These are phyloP conservation scores for Nixonia krombeini DNA, from an alignment of 1,140 invertebrate species.

Conservation along the genomic window DNA sequence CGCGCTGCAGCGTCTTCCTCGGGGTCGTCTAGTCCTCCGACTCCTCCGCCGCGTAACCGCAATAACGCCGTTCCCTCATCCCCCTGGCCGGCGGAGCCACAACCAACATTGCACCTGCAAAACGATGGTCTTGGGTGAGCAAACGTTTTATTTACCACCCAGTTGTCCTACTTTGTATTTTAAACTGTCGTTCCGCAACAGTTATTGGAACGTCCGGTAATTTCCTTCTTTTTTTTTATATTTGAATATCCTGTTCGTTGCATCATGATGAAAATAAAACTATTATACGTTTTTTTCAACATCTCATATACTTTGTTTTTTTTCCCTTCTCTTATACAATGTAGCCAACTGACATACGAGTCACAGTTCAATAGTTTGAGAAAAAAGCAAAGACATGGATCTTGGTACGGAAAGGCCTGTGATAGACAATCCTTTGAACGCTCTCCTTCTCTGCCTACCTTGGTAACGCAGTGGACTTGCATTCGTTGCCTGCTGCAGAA, in stretches of 20 bases:
- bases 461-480: constrained; percentile 67
- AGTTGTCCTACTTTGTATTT: no score
- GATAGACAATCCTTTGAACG: constrained; percentile 44
- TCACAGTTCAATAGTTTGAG: constrained; percentile 35
- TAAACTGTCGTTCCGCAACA: no score
- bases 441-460: constrained; percentile 60
- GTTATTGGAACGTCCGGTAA: no score
- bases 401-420: constrained; percentile 53
- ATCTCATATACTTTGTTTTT: not conserved
- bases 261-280: no score
- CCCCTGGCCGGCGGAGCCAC: constrained; percentile 1
- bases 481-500: constrained; percentile 67
- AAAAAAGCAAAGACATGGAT: constrained; percentile 53
- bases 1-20: constrained; percentile 41
- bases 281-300: no score
- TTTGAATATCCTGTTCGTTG: no score
- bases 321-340: no score
- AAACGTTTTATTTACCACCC: no score
- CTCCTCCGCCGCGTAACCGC: constrained; percentile 55
- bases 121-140: not conserved
- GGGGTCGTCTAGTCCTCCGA: constrained; percentile 60
- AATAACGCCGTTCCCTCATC: constrained; percentile 16
- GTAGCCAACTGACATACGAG: constrained; percentile 51
- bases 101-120: constrained; percentile 1
- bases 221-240: no score